Evolutionary conservation across 2,888 invertebrate species (phyloP), one percentile per base, ranked within the genome.

Genomic region (Reticulitermes lucifugus): DNA sequence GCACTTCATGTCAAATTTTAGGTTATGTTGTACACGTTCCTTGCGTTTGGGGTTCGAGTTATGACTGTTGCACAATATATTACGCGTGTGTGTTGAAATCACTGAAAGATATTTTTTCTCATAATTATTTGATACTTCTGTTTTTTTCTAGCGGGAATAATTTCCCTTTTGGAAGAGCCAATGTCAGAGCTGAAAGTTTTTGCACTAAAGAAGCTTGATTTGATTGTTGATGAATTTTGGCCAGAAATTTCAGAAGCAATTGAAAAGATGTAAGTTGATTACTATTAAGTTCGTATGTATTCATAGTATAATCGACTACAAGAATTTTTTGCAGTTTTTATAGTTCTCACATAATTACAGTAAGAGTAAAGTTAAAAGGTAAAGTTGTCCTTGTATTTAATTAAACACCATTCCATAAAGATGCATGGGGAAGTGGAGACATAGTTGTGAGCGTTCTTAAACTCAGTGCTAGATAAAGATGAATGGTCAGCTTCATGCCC

Each of bases 161-260:
- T 99, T 90, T 97, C 98, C 92, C 95, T 99, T 89, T 93, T 99
- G 88, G 98, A 99, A 91, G 99, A 99, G 91, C 96, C 97, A 83
- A 96, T 97, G 93, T 94, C 96, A 22, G 98, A 98, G 91, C 93
- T 99, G 86, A 98, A 98, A 92, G 95, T 97, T 46, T 99, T 98
- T 90, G 98, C 99, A 25, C 91, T 99, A 89, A 96, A 96, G 89
- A 98, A 98, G 90, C 93, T 99, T 89, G 96, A 99, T 91, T 94
- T 94, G 89, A 97, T 99, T 89, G 98, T 99, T 0, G 98, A 99
- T 91, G 97, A 98, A 90, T 99, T 99, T 92, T 99, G 99, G 99
- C 98, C 99, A 14, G 99, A 99, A 92, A 99, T 99, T 89, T 98
- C 98, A 0, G 99, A 99, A 91, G 97, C 98, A 22, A 98, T 99